Conservation (phyloP, 2,797 vertebrate genomes). For the Ctenosaura bakeri region DNA sequence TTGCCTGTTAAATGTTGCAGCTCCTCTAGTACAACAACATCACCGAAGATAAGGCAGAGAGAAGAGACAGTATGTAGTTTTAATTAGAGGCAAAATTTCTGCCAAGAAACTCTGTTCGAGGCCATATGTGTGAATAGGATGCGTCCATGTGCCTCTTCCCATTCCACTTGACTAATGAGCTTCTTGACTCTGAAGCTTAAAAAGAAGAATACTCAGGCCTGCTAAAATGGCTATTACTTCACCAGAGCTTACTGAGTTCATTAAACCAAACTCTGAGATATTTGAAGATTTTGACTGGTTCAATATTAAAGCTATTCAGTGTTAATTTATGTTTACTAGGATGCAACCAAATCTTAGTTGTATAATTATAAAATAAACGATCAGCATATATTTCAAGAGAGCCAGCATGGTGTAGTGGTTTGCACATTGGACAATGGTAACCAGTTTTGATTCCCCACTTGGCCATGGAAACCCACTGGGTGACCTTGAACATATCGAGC, state of each 20-base stretch:
- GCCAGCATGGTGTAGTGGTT: too few relatives aligned
- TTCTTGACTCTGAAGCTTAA: not conserved
- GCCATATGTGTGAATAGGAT: not conserved
- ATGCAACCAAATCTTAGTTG: not conserved
- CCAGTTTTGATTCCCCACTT: too few relatives aligned
- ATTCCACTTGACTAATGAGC: not conserved
- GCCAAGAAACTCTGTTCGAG: not conserved
- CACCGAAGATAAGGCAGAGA: not conserved
- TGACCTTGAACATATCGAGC: too few relatives aligned
- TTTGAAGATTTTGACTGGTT: not conserved
- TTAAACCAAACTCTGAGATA: not conserved
- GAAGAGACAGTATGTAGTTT: not conserved
- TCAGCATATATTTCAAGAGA: not conserved
- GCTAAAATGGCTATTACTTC: not conserved
- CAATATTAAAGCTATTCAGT: not conserved
- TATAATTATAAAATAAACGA: not conserved
- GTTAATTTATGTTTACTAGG: not conserved
- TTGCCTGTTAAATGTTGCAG: not conserved
- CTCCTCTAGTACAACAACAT: not conserved
- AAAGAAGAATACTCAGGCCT: not conserved
- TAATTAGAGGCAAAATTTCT: not conserved
- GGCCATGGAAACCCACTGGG: too few relatives aligned
- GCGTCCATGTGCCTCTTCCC: not conserved
- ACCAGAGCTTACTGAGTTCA: not conserved
- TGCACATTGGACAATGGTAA: too few relatives aligned